Base-by-base conservation (phyloP, 2,888 invertebrate species). In the Agrochola lychnidis region DNA sequence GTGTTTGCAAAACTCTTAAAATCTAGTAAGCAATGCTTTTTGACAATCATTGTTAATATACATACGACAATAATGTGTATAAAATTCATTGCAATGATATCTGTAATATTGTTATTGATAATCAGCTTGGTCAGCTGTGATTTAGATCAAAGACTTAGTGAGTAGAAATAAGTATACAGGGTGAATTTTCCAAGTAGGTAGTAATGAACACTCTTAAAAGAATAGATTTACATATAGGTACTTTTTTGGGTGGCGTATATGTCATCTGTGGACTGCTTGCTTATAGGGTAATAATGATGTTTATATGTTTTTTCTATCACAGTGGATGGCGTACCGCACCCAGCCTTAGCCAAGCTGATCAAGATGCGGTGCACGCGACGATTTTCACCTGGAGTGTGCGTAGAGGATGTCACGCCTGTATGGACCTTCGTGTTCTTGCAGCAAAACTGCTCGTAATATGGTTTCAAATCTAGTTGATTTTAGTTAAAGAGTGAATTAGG, bases 381-480 rank as follows among this genome's bases (percentile, higher is more conserved):
- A 22, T 96, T 89, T 88, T 89, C 93, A 7, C 94, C 95, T 0
- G 96, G 96, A 56, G 80, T 78, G 1, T 96, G 96, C 69, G 9
- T 82, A 0, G 89, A 88, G 0, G 76, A 89, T 0, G 90, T 94
- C 0, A 36, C 16, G 0, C 88, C 91, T 0, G 94, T 95, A 0
- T 96, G 96, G 96, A 94, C 94, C 0, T 96, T 92, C 74, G 85
- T 89, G 3, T 94, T 92, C 45, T 89, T 92, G 3, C 51, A 86
- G 22, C 94, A 93, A 85, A 94, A 94, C 67, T 96, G 96, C 94
- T 93, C 92, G 96, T 96, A 72, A 81, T 92, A 14, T n/a, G n/a
- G 19, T 42, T 64, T 42, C 5, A 9, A 2, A 16, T 45, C 66
- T 48, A 22, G 25, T 66, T 66, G 25, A 25, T 25, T 25, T 66